A percentile compares a stretch with the other conserved stretches of the same genome.
Conservation (phyloP, 92 coral and sea anemone genomes). For the Palythoa heliodiscus region DNA sequence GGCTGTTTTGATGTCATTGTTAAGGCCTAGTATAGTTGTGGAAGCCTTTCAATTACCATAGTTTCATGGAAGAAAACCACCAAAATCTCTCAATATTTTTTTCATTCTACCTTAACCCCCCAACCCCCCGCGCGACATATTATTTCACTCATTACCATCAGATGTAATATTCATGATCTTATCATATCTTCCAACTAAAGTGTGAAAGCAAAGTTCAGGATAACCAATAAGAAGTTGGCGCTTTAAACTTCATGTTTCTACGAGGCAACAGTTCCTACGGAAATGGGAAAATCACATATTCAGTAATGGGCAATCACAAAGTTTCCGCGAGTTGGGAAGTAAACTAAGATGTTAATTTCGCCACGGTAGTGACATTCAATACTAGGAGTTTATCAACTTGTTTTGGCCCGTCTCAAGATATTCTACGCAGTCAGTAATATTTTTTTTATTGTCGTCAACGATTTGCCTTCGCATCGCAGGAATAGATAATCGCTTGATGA, state of each 20-base stretch:
- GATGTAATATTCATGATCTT: conserved; percentile 46
- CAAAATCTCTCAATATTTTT: conserved; percentile 33
- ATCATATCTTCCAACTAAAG: conserved; percentile 28
- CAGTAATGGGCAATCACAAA: conserved; percentile 36
- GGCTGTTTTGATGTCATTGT: conserved; percentile 25
- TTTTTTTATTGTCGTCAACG: neutral
- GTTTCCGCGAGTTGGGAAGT: neutral
- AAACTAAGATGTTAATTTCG: conserved; percentile 12
- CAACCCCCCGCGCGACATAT: conserved; percentile 37
- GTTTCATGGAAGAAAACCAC: conserved; percentile 21
- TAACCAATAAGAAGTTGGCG: conserved; percentile 32
- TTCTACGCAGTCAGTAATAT: neutral
- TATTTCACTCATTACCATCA: conserved; percentile 43
- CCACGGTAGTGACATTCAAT: conserved; percentile 32
- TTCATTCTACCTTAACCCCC: neutral
- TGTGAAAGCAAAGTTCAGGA: conserved; percentile 29
- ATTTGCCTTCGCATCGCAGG: neutral
- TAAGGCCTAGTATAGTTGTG: conserved; percentile 36
- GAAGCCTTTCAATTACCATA: conserved; percentile 36
- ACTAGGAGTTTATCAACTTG: conserved; percentile 30
- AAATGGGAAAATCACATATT: conserved; percentile 40
- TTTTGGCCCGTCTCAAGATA: conserved; percentile 28
- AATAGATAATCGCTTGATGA: conserved; percentile 4
- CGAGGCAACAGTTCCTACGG: conserved; percentile 34
- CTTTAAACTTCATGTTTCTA: conserved; percentile 39